A percentile compares a stretch with the other conserved stretches of the same genome.
phyloP scores from a whole-genome alignment of 2,113 vertebrate genomes.

The Nothoprocta perdicaria region DNA sequence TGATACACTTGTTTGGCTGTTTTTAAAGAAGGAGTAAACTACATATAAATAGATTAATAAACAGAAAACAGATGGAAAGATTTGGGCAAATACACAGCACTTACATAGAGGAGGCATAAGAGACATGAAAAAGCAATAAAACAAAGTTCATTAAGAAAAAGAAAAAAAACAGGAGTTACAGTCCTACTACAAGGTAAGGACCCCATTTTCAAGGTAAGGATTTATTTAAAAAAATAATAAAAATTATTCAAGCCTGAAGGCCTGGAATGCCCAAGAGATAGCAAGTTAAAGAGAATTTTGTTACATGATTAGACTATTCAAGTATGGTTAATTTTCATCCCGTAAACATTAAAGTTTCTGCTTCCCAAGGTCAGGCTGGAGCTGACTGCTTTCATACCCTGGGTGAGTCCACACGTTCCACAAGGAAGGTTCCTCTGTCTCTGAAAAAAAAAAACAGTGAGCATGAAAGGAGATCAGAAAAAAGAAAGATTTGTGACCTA shows the following conservation, averaged over 20 bases:
- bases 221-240: not conserved
- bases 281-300: not conserved
- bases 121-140: not conserved
- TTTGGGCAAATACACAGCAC: not conserved
- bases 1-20: not conserved
- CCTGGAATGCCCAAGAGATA: not conserved
- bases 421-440: not conserved
- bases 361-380: not conserved
- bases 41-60: not conserved
- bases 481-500: not conserved
- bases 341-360: not conserved
- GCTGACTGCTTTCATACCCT: not conserved
- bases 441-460: not conserved
- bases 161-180: not conserved
- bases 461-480: not conserved
- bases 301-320: not conserved
- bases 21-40: not conserved
- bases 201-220: not conserved
- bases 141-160: not conserved
- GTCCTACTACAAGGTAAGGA: not conserved
- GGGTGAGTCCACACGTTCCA: not conserved
- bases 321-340: not conserved
- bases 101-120: not conserved
- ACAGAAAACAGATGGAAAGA: not conserved
- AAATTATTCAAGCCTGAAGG: not conserved